Evolutionary conservation across 2,797 vertebrate genomes (phyloP).

Genomic region (Manis crassicaudata): DNA sequence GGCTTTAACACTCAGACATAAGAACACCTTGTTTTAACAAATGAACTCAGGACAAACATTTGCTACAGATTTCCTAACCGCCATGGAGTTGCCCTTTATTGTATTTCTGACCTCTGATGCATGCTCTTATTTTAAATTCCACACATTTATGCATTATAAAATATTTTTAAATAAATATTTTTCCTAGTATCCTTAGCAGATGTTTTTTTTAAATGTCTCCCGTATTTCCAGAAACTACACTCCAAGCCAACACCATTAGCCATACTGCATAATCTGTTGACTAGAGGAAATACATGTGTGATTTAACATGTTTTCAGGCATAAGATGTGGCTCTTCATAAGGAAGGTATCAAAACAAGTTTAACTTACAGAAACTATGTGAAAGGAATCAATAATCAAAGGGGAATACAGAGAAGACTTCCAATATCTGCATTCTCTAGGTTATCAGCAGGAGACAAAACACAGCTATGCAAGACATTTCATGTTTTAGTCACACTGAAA

Average conservation of each 20-base stretch:
- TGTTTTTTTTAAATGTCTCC: not conserved
- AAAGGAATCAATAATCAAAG: not conserved
- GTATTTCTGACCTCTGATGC: not conserved
- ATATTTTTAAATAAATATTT: not conserved
- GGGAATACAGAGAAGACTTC: not conserved
- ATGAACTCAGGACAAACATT: not conserved
- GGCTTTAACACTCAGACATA: not conserved
- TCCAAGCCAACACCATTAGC: not conserved
- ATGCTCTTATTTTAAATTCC: not conserved
- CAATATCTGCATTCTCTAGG: not conserved
- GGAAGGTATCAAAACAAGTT: not conserved
- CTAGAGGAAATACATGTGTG: not conserved
- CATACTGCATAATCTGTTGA: not conserved
- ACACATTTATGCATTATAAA: not conserved
- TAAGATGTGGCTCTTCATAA: not conserved
- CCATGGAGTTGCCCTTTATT: not conserved
- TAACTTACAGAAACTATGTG: not conserved
- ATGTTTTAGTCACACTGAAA: not conserved
- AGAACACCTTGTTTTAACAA: not conserved
- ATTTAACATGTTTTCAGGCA: not conserved
- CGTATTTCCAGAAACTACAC: not conserved
- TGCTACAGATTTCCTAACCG: not conserved
- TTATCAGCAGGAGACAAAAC: not conserved
- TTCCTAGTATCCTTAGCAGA: not conserved
- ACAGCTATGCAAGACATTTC: not conserved